Base-by-base conservation (phyloP, 1,140 invertebrate species). In the Drosophila punjabiensis region DNA sequence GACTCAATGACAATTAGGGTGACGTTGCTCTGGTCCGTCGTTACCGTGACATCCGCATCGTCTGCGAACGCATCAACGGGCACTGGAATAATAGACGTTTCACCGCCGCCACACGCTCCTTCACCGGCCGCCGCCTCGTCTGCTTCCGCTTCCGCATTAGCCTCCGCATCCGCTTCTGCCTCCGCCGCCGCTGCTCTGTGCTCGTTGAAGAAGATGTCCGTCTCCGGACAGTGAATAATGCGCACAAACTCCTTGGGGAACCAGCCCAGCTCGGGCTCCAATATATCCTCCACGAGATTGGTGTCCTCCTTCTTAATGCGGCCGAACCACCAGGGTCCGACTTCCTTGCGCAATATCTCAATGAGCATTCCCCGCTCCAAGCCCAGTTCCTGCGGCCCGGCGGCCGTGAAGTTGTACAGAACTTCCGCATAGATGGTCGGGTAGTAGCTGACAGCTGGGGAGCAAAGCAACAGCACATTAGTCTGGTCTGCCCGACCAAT, bases 181-280 rank as follows among this genome's bases (percentile, higher is more conserved):
- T 64, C 61, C 14, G 53, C 58, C 3, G 30, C 47, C 10, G 35
- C 41, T 4, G 71, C 52, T 39, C 76, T 74, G 55, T 79, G 91
- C 14, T 63, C 61, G 33, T 80, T 75, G 33, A 75, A 88, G 20
- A 91, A 92, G 5, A 56, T 65, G 75, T 93, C 87, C 2, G 82
- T 77, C 50, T 93, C 90, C 4, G 86, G 90, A 39, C 63, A 73
- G 20, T 87, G 84, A 59, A 93, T 92, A 30, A 93, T 58, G 64
- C 91, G 92, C 43, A 93, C 91, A 73, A 93, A 93, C 43, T 93
- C 93, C 55, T 93, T 93, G 43, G 93, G 93, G 70, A 93, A 93
- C 93, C 93, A 93, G 65, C 93, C 93, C 16, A 92, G 66, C 39
- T 91, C 91, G 6, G 82, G 88, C 53, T 93, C 91, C 9, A 91